These are phyloP conservation scores for Drosophila anomalipes DNA, from an alignment of 2,888 invertebrate genomes.

Conservation along the genomic window DNA sequence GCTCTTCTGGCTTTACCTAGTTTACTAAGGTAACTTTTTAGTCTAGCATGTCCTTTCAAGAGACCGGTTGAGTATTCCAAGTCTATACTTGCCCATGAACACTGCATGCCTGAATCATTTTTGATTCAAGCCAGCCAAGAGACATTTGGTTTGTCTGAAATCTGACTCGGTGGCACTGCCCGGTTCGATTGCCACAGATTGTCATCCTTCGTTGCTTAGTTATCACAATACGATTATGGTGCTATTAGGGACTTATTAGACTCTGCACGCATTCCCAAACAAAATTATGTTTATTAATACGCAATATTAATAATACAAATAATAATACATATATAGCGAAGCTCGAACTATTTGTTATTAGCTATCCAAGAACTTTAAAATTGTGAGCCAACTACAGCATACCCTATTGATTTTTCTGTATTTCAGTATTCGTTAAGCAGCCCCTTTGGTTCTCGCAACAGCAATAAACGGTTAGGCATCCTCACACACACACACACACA, in stretches of 20 bases:
- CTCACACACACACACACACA: not conserved
- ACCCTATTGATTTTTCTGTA: not conserved
- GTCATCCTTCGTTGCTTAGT: not conserved
- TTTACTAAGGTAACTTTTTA: not conserved
- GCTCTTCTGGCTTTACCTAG: not conserved
- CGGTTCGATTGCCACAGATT: not conserved
- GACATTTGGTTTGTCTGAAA: not conserved
- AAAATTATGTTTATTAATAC: not conserved
- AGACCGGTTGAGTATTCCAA: not conserved
- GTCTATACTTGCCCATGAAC: not conserved
- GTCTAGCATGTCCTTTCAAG: not conserved
- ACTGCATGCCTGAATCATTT: not conserved
- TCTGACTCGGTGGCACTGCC: not conserved
- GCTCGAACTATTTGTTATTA: not conserved
- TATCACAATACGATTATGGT: not conserved
- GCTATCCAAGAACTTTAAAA: not conserved
- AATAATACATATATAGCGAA: not conserved
- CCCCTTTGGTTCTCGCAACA: slow-evolving; percentile 3
- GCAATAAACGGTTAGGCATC: slow-evolving; percentile 2
- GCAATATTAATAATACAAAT: not conserved
- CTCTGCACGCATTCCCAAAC: not conserved
- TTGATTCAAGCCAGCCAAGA: not conserved
- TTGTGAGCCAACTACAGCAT: not conserved
- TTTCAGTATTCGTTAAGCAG: not conserved
- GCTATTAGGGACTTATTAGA: not conserved